A percentile compares a stretch with the other conserved stretches of the same genome.
These are phyloP conservation scores for Heliconius hewitsoni DNA, from an alignment of 1,140 invertebrate genomes.

Conservation along the genomic window DNA sequence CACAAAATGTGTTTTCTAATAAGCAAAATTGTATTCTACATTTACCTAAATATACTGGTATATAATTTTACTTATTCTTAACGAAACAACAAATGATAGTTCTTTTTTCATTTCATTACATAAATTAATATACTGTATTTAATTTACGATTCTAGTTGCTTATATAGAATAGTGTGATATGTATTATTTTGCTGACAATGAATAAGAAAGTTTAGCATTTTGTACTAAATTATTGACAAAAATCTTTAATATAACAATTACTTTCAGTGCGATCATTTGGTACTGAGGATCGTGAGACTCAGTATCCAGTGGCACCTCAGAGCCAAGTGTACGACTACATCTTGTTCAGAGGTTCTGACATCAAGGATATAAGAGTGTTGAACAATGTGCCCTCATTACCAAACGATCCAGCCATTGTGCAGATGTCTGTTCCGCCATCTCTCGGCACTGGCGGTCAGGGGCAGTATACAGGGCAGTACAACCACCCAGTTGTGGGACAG, in stretches of 20 bases:
- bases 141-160: no score
- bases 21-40: background rate
- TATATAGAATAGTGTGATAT: no score
- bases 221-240: background rate
- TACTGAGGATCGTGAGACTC: constrained; percentile 97
- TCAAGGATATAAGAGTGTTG: constrained; percentile 98
- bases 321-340: constrained; percentile 99
- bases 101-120: no score
- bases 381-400: constrained; percentile 89
- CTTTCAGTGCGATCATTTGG: constrained; percentile 97
- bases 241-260: background rate
- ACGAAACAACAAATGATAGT: background rate
- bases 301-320: constrained; percentile 95
- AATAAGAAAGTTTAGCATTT: background rate
- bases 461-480: constrained; percentile 73
- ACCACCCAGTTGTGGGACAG: constrained; percentile 73
- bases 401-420: constrained; percentile 97
- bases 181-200: no score
- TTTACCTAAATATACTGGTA: background rate
- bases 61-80: background rate
- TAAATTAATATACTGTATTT: no score
- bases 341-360: constrained; percentile 98
- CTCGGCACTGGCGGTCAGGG: constrained; percentile 68
- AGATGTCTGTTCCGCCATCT: constrained; percentile 88
- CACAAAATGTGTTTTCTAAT: constrained; percentile 3